These are phyloP conservation scores for Oscheius sp. DNA, from an alignment of 2,888 invertebrate species.

Conservation along the genomic window DNA sequence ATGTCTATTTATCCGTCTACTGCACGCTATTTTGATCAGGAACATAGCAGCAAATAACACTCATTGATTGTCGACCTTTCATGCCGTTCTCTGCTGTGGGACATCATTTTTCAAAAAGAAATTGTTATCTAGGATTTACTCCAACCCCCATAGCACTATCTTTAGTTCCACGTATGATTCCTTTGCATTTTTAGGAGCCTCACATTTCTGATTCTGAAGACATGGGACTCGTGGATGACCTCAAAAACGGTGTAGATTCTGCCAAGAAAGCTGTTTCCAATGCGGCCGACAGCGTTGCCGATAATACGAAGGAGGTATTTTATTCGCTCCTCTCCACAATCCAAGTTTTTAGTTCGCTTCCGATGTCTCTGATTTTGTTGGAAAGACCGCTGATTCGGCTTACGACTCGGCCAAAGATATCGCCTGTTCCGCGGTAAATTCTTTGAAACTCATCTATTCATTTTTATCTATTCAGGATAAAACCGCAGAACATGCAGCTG, in stretches of 20 bases:
- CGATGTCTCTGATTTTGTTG: slow-evolving; percentile 2
- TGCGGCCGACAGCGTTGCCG: background rate
- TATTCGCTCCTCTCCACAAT: background rate
- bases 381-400: slow-evolving; percentile 1
- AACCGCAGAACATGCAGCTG: slow-evolving; percentile 3
- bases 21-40: too few relatives aligned
- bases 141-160: too few relatives aligned
- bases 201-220: slow-evolving; percentile 9
- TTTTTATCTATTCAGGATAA: too few relatives aligned
- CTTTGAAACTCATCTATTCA: too few relatives aligned
- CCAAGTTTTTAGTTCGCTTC: slow-evolving; percentile 8
- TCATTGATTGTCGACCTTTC: too few relatives aligned
- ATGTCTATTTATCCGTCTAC: too few relatives aligned
- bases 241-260: background rate
- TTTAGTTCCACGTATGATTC: too few relatives aligned
- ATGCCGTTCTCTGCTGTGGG: too few relatives aligned
- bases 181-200: too few relatives aligned
- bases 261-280: background rate
- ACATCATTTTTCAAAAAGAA: too few relatives aligned
- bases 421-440: slow-evolving; percentile 2
- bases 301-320: background rate
- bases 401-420: background rate
- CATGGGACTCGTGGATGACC: slow-evolving; percentile 15
- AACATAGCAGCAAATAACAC: too few relatives aligned
- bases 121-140: too few relatives aligned